phyloP scores from a whole-genome alignment of 2,888 invertebrate genomes.

The Pristionchus exspectatus region DNA sequence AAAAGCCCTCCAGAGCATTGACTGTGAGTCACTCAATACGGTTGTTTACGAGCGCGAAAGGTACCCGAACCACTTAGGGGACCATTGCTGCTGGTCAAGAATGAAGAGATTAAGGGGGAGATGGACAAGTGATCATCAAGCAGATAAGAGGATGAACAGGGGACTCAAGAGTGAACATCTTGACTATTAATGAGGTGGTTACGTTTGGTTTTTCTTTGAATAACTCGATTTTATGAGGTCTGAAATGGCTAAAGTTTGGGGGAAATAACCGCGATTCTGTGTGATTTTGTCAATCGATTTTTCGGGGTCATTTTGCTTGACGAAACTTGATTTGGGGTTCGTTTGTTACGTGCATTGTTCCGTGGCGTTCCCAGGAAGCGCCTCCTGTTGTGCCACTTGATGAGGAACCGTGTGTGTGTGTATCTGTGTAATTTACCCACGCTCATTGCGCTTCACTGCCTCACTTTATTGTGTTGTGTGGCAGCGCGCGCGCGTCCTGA shows the following conservation, averaged over 20 bases:
- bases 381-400: not conserved
- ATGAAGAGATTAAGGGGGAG: not conserved
- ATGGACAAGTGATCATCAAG: conserved; percentile 39
- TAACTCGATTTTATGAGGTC: not conserved
- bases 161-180: conserved; percentile 5
- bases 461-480: not conserved
- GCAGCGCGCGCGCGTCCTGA: not conserved
- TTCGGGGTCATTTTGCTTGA: not conserved
- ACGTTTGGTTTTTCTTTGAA: not conserved
- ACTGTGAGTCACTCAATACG: not conserved
- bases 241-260: too few species aligned
- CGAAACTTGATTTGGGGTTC: not conserved
- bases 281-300: not conserved
- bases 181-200: not conserved
- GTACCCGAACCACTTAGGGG: conserved; percentile 48
- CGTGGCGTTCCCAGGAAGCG: too few species aligned
- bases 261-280: not conserved
- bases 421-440: conserved; percentile 26
- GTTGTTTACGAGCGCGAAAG: conserved; percentile 34
- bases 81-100: not conserved
- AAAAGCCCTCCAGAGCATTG: not conserved
- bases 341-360: not conserved
- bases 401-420: not conserved
- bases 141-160: not conserved
- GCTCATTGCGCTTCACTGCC: conserved; percentile 11